Conservation (phyloP, 2,113 vertebrate genomes). For the Phrynocephalus versicolor region DNA sequence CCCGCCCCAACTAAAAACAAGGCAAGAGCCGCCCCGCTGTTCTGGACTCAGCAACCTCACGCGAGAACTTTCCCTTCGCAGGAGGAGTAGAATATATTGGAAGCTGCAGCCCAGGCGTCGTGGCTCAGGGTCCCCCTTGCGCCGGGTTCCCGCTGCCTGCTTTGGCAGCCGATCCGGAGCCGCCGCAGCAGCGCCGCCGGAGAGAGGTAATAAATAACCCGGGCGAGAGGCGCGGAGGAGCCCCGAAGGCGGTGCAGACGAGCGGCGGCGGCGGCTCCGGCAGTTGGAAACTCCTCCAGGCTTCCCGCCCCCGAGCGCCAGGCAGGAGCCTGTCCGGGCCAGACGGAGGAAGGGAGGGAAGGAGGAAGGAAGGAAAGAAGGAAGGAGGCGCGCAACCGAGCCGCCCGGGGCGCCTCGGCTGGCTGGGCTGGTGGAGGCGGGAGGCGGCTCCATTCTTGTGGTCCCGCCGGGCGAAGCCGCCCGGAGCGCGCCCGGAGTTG, state of each 20-base stretch:
- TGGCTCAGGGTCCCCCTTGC: slow-evolving; percentile 65
- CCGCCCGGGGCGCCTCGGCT: too few species aligned
- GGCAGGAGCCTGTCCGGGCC: slow-evolving; percentile 75
- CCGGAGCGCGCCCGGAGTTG: background rate
- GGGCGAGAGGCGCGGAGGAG: slow-evolving; percentile 89
- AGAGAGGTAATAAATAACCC: slow-evolving; percentile 97
- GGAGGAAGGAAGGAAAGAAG: too few species aligned
- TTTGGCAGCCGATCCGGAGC: slow-evolving; percentile 90
- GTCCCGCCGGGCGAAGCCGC: too few species aligned
- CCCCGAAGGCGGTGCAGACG: slow-evolving; percentile 90
- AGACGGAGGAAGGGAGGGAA: background rate
- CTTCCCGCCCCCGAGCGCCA: slow-evolving; percentile 79
- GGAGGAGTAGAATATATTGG: too few species aligned
- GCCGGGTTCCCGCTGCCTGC: slow-evolving; percentile 71
- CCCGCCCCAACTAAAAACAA: too few species aligned
- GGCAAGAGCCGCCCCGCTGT: too few species aligned
- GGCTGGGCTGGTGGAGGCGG: too few species aligned
- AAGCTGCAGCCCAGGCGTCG: slow-evolving; percentile 15
- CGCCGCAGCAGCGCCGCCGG: slow-evolving; percentile 84
- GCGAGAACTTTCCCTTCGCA: background rate
- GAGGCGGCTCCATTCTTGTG: too few species aligned
- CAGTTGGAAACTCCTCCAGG: slow-evolving; percentile 88
- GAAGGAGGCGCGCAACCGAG: too few species aligned
- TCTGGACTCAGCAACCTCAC: background rate
- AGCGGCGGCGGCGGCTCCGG: slow-evolving; percentile 69